Conservation (phyloP, 2,113 vertebrate genomes). For the Garra rufa region DNA sequence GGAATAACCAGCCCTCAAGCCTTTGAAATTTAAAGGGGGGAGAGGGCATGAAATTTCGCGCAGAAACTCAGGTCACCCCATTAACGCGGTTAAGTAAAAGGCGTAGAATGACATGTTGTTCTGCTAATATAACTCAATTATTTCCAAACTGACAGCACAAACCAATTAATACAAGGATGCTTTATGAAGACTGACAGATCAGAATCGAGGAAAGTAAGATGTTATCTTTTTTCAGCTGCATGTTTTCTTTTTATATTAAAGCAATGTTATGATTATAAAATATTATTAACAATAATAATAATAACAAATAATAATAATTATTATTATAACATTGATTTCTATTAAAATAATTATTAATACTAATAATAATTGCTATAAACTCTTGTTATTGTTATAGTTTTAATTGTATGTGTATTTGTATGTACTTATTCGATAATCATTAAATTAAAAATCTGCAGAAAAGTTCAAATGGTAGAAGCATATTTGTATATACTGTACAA, state of each 20-base stretch:
- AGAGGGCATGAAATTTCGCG: slow-evolving; percentile 60
- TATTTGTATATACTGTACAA: background rate
- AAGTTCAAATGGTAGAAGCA: background rate
- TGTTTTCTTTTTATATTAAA: no score
- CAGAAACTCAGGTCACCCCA: slow-evolving; percentile 66
- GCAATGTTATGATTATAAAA: background rate
- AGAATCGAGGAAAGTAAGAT: slow-evolving; percentile 49
- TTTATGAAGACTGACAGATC: slow-evolving; percentile 70
- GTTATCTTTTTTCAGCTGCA: slow-evolving; percentile 31
- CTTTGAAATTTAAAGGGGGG: slow-evolving; percentile 63
- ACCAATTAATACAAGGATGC: slow-evolving; percentile 70
- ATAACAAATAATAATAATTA: background rate
- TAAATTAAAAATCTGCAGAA: background rate
- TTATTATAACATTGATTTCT: no score
- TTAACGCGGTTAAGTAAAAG: slow-evolving; percentile 76
- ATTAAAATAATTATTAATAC: background rate
- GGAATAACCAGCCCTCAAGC: slow-evolving; percentile 69
- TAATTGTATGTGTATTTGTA: background rate
- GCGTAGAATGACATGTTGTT: slow-evolving; percentile 74
- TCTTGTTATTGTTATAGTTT: background rate
- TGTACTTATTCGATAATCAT: no score
- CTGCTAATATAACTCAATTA: slow-evolving; percentile 76
- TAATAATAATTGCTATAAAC: background rate
- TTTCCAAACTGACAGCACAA: slow-evolving; percentile 74
- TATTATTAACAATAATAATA: background rate